Evolutionary conservation across 2,797 vertebrate genomes (phyloP), one percentile per base, ranked within the genome.

Genomic region (Amazona finschi): DNA sequence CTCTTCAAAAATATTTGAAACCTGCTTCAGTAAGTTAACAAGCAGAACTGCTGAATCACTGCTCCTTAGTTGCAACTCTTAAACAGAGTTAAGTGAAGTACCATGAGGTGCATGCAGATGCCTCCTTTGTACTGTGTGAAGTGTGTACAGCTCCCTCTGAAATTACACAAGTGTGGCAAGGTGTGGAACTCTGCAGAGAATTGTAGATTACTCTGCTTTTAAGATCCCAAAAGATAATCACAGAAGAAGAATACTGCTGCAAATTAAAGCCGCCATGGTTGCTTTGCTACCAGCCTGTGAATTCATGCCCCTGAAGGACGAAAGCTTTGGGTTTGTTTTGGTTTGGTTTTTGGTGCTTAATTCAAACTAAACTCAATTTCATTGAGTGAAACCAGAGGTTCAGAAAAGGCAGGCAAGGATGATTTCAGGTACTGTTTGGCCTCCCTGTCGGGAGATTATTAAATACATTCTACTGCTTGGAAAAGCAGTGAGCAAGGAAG

Each of bases 41-140:
- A 64, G 50, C 16, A 67, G 28, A 38, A 14, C 44, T 72, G 86
- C 87, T 91, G 36, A 89, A 70, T 90, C 71, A 60, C 77, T 58
- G 41, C 71, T 74, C 47, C 82, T 30, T 16, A 38, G 30, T 5
- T 60, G 47, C 36, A 52, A 2, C 50, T 9, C 6, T 25, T 22
- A 20, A 36, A 24, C 5, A 43, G 60, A 73, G 64, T 10, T 41
- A 47, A n/a, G 20, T 1, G 33, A 12, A 60, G 58, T 53, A 5
- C 18, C 6, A 11, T 20, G 61, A n/a, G 52, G 41, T 3, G 10
- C 53, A 1, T 18, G 3, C 38, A 18, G 64, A 24, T 53, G 43
- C 41, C 53, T 70, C 31, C 74, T 31, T 33, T 1, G 11, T 13
- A 7, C 17, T 12, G n/a, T 0, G 27, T 16, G 16, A 2, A 5